phyloP scores from a whole-genome alignment of 2,113 vertebrate species.

The Lepidothrix coronata region DNA sequence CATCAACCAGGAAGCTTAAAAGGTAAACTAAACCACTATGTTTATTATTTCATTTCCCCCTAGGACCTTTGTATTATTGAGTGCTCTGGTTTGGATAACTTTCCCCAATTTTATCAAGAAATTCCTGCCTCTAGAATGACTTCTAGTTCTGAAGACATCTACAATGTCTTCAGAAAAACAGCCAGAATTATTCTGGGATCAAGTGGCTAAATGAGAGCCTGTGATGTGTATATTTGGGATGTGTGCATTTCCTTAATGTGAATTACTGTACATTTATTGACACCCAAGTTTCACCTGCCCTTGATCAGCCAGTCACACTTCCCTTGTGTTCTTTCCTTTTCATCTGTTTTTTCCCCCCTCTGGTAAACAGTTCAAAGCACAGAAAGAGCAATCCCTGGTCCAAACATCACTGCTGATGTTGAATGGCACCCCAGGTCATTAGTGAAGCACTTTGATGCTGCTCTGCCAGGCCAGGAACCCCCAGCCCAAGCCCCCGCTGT shows the following conservation, averaged over 20 bases:
- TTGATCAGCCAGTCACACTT: background rate
- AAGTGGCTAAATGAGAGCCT: background rate
- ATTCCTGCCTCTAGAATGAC: background rate
- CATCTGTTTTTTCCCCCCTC: background rate
- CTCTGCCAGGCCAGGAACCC: background rate
- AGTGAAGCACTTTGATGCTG: background rate
- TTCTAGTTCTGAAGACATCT: background rate
- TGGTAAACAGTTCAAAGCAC: background rate
- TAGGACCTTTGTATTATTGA: background rate
- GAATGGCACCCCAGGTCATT: background rate
- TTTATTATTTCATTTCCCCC: background rate
- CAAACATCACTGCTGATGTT: accelerated
- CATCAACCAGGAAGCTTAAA: background rate
- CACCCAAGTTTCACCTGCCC: background rate
- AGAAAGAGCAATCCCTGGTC: background rate
- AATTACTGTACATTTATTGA: background rate
- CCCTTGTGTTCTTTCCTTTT: background rate
- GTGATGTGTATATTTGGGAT: accelerated
- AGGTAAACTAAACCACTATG: no score
- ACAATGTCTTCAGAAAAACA: background rate
- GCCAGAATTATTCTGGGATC: background rate
- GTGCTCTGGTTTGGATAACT: background rate
- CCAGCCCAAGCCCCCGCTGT: background rate
- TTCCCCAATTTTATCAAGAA: background rate
- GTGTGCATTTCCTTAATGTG: background rate